These are phyloP conservation scores for Pimephales promelas DNA, from an alignment of 2,113 vertebrate species.

Conservation along the genomic window DNA sequence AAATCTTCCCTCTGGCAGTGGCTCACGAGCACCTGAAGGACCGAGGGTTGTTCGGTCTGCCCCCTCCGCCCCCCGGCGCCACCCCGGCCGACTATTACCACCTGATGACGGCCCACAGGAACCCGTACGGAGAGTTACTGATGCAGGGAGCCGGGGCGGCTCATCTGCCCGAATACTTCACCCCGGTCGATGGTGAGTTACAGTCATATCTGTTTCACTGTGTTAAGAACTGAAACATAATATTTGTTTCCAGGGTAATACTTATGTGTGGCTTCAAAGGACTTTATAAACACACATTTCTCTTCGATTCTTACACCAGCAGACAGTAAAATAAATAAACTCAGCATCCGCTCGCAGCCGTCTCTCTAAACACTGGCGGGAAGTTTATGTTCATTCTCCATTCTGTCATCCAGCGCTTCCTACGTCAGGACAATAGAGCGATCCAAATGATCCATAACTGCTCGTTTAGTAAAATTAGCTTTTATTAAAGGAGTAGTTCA, in stretches of 20 bases:
- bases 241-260: not conserved
- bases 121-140: conserved; percentile 88
- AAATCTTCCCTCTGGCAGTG: conserved; percentile 71
- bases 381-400: conserved; percentile 39
- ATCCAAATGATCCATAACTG: not conserved
- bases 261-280: not conserved
- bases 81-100: conserved; percentile 90
- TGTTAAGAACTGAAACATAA: not conserved
- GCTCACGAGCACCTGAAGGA: conserved; percentile 94
- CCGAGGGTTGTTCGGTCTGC: conserved; percentile 85
- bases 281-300: not conserved
- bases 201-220: not conserved
- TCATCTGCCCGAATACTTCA: conserved; percentile 91
- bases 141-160: conserved; percentile 84
- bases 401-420: conserved; percentile 57
- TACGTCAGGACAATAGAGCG: conserved; percentile 9
- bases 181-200: conserved; percentile 89
- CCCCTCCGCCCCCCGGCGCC: conserved; percentile 80
- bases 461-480: not conserved
- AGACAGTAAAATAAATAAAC: conserved; percentile 12
- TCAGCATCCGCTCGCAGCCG: not conserved
- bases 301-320: not conserved
- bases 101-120: conserved; percentile 90
- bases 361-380: not conserved
- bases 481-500: too few relatives aligned